Conservation (phyloP, 2,888 invertebrate genomes). For the Drosophila niveifrons region DNA sequence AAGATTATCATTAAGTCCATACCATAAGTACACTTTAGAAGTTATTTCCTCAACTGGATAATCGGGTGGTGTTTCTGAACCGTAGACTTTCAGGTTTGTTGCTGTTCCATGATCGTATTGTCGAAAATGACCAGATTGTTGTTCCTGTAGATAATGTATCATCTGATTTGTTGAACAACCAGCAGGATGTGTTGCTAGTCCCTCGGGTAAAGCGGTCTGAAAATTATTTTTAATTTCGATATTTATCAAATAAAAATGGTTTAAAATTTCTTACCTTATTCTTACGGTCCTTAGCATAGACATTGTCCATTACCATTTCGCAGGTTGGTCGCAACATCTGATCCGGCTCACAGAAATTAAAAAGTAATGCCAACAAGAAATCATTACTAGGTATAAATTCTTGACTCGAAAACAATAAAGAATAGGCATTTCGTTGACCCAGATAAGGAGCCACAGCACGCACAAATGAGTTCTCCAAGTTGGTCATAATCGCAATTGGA, state of each 20-base stretch:
- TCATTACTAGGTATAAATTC: slow-evolving; percentile 88
- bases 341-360: slow-evolving; percentile 84
- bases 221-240: not conserved
- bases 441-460: slow-evolving; percentile 83
- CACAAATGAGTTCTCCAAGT: slow-evolving; percentile 85
- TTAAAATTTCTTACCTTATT: slow-evolving; percentile 54
- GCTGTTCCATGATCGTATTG: slow-evolving; percentile 69
- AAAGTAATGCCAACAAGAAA: slow-evolving; percentile 86
- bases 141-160: slow-evolving; percentile 77
- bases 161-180: slow-evolving; percentile 80
- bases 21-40: slow-evolving; percentile 72
- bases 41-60: slow-evolving; percentile 71
- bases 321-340: slow-evolving; percentile 85
- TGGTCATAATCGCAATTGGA: slow-evolving; percentile 85
- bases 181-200: slow-evolving; percentile 71
- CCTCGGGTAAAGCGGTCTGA: slow-evolving; percentile 63
- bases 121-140: slow-evolving; percentile 71
- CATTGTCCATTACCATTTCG: slow-evolving; percentile 86
- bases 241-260: not conserved
- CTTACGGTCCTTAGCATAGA: slow-evolving; percentile 81
- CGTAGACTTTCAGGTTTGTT: slow-evolving; percentile 66
- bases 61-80: slow-evolving; percentile 64
- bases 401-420: slow-evolving; percentile 75
- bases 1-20: slow-evolving; percentile 71
- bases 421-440: slow-evolving; percentile 62